Percentiles rank a stretch among this genome's conserved stretches.
phyloP scores from a whole-genome alignment of 2,113 vertebrate genomes.

The Spheniscus mendiculus region DNA sequence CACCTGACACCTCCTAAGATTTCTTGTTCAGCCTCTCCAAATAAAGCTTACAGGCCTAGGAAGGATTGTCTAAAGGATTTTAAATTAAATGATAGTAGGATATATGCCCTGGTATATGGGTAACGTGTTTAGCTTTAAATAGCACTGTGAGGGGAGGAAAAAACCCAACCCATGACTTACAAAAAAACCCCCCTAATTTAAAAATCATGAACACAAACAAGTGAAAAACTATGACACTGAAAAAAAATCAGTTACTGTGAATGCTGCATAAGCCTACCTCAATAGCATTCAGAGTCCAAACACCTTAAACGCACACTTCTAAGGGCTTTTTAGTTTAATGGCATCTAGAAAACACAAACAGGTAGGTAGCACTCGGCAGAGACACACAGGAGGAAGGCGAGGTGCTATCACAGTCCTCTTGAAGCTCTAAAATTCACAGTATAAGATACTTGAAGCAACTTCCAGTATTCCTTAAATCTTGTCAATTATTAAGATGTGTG shows the following conservation, averaged over 20 bases:
- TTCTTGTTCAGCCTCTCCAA: not conserved
- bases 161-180: not conserved
- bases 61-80: not conserved
- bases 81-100: not conserved
- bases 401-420: conserved; percentile 57
- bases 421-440: conserved; percentile 76
- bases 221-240: conserved; percentile 18
- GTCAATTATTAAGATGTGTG: conserved; percentile 14
- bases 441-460: conserved; percentile 68
- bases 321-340: conserved; percentile 28
- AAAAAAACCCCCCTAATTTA: not conserved
- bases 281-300: conserved; percentile 16
- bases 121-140: not conserved
- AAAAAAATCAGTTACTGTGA: not conserved
- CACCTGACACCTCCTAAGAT: not conserved
- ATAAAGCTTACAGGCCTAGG: not conserved
- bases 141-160: not conserved
- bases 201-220: conserved; percentile 46
- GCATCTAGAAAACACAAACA: conserved; percentile 9
- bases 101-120: not conserved
- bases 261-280: conserved; percentile 24
- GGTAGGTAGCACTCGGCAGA: not conserved
- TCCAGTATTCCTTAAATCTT: conserved; percentile 64
- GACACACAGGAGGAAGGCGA: not conserved
- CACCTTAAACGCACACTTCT: conserved; percentile 29